phyloP scores from a whole-genome alignment of 2,797 vertebrate species.

The Nyctibius grandis region DNA sequence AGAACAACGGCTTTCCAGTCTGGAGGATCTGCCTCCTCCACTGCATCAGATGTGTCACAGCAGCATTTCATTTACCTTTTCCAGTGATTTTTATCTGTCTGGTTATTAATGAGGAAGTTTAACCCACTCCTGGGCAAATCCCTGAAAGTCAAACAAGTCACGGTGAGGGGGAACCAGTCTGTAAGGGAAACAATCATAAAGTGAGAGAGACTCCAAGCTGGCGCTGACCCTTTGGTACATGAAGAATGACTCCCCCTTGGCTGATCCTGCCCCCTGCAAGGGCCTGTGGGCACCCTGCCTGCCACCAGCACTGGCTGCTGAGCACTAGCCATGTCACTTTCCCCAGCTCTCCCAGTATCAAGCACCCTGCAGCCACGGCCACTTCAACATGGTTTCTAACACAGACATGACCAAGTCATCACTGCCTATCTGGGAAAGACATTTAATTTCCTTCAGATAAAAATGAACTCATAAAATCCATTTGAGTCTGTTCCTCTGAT shows the following conservation, averaged over 20 bases:
- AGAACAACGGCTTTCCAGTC: neutral
- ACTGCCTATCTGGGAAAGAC: neutral
- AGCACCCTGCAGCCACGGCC: neutral
- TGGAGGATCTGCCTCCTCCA: slow-evolving; percentile 14
- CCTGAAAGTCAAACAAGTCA: neutral
- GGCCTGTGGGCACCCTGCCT: neutral
- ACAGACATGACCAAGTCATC: neutral
- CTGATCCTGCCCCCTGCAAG: neutral
- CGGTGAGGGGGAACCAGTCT: neutral
- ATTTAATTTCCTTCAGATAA: neutral
- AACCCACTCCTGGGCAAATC: slow-evolving; percentile 32
- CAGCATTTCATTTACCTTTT: slow-evolving; percentile 51
- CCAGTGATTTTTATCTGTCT: slow-evolving; percentile 40
- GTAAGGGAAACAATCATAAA: neutral
- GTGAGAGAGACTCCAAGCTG: neutral
- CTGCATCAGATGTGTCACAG: slow-evolving; percentile 59
- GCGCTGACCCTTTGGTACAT: neutral
- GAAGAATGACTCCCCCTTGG: neutral
- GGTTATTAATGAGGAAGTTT: slow-evolving; percentile 57
- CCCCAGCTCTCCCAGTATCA: neutral
- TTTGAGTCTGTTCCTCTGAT: neutral
- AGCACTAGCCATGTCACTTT: neutral
- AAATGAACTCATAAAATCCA: neutral
- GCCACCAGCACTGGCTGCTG: neutral
- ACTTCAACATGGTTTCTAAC: neutral